Conservation (phyloP, 2,888 invertebrate species). For the Melipona bicolor region DNA sequence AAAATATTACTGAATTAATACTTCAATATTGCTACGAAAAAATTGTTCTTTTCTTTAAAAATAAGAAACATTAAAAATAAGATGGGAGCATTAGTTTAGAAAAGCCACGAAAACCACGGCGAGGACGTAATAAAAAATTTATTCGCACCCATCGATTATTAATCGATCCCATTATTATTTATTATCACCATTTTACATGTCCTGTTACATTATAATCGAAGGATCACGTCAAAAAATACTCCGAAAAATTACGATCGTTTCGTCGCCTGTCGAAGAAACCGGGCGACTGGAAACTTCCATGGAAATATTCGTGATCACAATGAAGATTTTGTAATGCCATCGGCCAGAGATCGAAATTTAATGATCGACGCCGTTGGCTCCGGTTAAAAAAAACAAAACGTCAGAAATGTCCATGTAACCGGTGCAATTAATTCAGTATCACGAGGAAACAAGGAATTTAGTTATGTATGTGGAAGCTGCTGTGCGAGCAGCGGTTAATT, state of each 20-base stretch:
- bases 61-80: no score
- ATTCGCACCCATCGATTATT: background rate
- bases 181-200: background rate
- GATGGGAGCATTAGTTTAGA: background rate
- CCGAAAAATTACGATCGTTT: background rate
- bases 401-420: background rate
- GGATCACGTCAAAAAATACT: background rate
- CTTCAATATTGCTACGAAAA: no score
- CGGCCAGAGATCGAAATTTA: background rate
- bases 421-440: slow-evolving; percentile 36
- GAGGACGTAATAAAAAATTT: background rate
- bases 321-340: background rate
- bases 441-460: background rate
- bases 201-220: background rate
- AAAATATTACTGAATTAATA: no score
- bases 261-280: background rate
- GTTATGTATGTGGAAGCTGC: background rate
- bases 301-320: background rate
- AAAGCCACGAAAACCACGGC: background rate
- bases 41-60: no score
- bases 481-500: slow-evolving; percentile 19
- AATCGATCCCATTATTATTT: background rate
- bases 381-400: background rate
- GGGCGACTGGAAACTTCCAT: background rate
- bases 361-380: background rate